Conservation (phyloP, 1,140 invertebrate genomes). For the Tetranychus urticae region DNA sequence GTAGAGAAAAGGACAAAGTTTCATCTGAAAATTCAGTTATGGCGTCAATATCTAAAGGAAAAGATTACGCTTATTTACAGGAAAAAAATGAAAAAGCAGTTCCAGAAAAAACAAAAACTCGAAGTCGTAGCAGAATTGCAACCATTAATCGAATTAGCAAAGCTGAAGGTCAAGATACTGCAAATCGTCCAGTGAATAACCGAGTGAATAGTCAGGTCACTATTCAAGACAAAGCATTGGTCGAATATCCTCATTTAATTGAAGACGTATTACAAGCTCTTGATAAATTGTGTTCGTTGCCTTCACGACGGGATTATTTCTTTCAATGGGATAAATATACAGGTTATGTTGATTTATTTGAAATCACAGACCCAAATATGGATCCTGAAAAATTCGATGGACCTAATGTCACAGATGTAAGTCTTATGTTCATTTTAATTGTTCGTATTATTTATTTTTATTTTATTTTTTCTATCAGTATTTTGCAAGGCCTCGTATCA, state of each 20-base stretch:
- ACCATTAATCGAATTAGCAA: background rate
- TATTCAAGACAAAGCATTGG: background rate
- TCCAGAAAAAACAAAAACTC: background rate
- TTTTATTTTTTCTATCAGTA: too few relatives aligned
- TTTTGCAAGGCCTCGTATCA: too few relatives aligned
- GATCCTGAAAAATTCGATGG: too few relatives aligned
- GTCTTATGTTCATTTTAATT: too few relatives aligned
- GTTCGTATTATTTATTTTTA: too few relatives aligned
- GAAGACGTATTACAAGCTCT: slow-evolving; percentile 35
- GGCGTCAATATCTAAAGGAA: background rate
- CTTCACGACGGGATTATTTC: slow-evolving; percentile 47
- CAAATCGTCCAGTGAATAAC: background rate
- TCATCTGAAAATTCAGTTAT: background rate
- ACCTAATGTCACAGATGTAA: too few relatives aligned
- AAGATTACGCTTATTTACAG: background rate
- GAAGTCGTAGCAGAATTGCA: background rate
- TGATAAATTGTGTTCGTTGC: slow-evolving; percentile 47
- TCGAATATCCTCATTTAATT: background rate
- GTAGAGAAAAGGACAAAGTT: background rate
- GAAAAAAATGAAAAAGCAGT: background rate
- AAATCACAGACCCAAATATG: background rate
- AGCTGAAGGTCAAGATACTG: background rate
- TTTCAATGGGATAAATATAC: slow-evolving; percentile 55
- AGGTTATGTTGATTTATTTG: slow-evolving; percentile 56
- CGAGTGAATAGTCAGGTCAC: background rate